Base-by-base conservation (phyloP, 2,797 vertebrate species). In the Astyanax mexicanus region DNA sequence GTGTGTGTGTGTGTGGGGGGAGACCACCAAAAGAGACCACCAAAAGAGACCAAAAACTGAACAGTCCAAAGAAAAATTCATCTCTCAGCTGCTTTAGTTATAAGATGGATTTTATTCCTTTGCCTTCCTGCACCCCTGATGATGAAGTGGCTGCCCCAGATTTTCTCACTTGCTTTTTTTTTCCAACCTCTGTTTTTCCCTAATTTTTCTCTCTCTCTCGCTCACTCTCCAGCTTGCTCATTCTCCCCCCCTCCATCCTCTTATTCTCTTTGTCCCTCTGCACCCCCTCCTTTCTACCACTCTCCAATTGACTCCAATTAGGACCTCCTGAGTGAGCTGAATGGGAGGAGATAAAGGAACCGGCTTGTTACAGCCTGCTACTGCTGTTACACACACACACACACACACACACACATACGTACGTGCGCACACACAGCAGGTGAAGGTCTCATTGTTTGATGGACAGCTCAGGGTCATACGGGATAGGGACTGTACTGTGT, bases 71-170 rank as follows among this genome's bases (percentile, higher is more conserved):
- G 42, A 55, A 42, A 74, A 25, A 81, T 76, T 75, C 78, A 75
- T 69, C 57, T 61, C 38, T 9, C 29, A 44, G 52, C 35, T 25
- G 47, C 49, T 72, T 60, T 38, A 65, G 54, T 66, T 37, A 42
- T 27, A 75, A 72, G 47, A 78, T 80, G 51, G 69, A 71, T 73
- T 29, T 77, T n/a, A n/a, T n/a, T 45, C 10, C 37, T 72, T 54
- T 69, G 11, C 3, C 35, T 47, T 45, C 44, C 40, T 71, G 37
- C 40, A 45, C 52, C 70, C 38, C 52, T 54, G 54, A 74, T 78
- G 69, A 79, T 75, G 61, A 82, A 76, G 57, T 57, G 55, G 74
- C 70, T 81, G 80, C 66, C 74, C 67, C 74, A 75, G 67, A 83
- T 80, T 80, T 29, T 8, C 27, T 35, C 51, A n/a, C 23, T 42